Evolutionary conservation across 2,888 invertebrate genomes (phyloP), one percentile per base, ranked within the genome.

Genomic region (Gasteruption jaculator): DNA sequence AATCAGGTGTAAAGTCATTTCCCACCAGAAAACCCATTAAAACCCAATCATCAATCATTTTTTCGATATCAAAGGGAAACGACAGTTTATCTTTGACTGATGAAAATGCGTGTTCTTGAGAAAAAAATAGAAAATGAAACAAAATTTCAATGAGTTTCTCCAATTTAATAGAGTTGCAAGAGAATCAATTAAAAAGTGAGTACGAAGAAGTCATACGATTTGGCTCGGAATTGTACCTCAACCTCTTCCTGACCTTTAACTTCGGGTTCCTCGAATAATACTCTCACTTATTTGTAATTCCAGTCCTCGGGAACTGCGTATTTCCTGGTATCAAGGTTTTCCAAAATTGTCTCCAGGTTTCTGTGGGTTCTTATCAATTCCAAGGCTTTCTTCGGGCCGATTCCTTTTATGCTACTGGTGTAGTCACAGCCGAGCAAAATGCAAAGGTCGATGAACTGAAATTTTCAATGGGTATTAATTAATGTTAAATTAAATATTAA

Each of bases 341-440:
- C 82, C n/a, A 95, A 47, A 41, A 94, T 83, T 8, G 81, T 81
- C 54, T 99, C 97, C 21, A 99, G 82, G 33, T 76, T 79, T 49
- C 85, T 82, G 66, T 97, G 82, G 52, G 86, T 83, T 45, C 80
- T 82, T 44, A 99, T 91, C 14, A 99, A 76, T 50, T 99, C 97
- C 8, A 95, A 84, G 1, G 99, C 97, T 44, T 92, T 80, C 69
- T 99, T 99, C 3, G 96, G 97, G 0, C 99, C 99, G 38, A 93
- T 78, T 8, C 92, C 92, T 57, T 83, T 80, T 57, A 99, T 97
- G 12, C 89, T 88, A 33, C 91, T 91, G 60, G 96, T 97, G 73
- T 99, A 99, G 75, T 99, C 99, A 68, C 99, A 99, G n/a, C 99
- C 99, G 31, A 99, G 77, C 30, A 99, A 78, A 52, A 99, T 99